Evolutionary conservation across 2,113 vertebrate genomes (phyloP).

Genomic region (Speoplatyrhinus poulsoni): DNA sequence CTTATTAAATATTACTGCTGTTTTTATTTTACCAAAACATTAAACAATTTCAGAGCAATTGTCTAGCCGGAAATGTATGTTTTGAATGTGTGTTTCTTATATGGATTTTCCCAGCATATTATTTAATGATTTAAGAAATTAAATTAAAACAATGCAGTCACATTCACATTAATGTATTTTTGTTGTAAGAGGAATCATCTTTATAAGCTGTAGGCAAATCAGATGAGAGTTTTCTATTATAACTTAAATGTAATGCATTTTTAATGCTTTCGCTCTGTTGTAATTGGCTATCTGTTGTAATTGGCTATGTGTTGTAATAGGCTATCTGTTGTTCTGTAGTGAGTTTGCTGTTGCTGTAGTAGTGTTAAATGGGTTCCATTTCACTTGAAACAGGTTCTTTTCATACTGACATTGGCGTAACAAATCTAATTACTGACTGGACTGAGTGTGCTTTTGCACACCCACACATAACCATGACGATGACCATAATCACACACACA

Average conservation of each 20-base stretch:
- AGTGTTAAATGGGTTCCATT: constrained; percentile 61
- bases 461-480: constrained; percentile 1
- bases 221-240: too few relatives aligned
- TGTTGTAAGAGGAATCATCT: too few relatives aligned
- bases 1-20: background rate
- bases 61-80: too few relatives aligned
- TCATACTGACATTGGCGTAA: constrained; percentile 48
- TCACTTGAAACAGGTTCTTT: constrained; percentile 40
- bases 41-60: too few relatives aligned
- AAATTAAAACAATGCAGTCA: too few relatives aligned
- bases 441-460: constrained; percentile 8
- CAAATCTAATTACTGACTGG: constrained; percentile 51
- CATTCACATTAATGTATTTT: too few relatives aligned
- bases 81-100: too few relatives aligned
- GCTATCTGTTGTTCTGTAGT: constrained; percentile 55
- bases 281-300: constrained; percentile 41
- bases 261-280: too few relatives aligned
- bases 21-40: background rate
- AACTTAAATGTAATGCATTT: too few relatives aligned
- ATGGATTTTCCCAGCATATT: too few relatives aligned
- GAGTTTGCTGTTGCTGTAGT: constrained; percentile 39
- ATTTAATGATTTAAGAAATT: too few relatives aligned
- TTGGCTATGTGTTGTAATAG: constrained; percentile 43
- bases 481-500: constrained; percentile 2
- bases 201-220: too few relatives aligned